Conservation (phyloP, 2,113 vertebrate species). For the Passer montanus region DNA sequence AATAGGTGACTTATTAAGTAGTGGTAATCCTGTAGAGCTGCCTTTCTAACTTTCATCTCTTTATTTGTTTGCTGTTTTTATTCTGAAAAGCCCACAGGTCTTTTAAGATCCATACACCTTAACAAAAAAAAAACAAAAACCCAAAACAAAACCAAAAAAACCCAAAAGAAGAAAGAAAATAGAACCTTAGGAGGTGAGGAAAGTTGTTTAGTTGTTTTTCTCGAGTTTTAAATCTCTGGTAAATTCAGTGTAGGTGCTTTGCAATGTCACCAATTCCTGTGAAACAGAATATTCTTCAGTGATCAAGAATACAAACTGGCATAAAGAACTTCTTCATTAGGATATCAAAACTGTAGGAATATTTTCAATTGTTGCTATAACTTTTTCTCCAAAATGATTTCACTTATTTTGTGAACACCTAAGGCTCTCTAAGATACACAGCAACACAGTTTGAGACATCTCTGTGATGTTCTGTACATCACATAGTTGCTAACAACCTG, state of each 20-base stretch:
- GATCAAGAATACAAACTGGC: background rate
- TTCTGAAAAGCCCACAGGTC: background rate
- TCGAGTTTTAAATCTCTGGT: background rate
- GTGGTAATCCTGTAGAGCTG: background rate
- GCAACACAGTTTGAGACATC: constrained; percentile 66
- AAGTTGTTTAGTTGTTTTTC: background rate
- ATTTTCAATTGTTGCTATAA: constrained; percentile 43
- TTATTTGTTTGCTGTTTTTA: background rate
- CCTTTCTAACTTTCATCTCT: background rate
- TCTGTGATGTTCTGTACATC: constrained; percentile 76
- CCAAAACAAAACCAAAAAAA: background rate
- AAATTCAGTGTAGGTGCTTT: background rate
- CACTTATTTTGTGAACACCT: constrained; percentile 60
- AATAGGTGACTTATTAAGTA: background rate
- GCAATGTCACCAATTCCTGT: constrained; percentile 7
- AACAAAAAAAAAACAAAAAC: background rate
- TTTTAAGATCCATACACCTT: background rate
- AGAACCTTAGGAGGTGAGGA: background rate
- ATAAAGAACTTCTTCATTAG: constrained; percentile 59
- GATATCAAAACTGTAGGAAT: constrained; percentile 48
- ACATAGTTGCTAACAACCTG: constrained; percentile 77
- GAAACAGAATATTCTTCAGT: background rate
- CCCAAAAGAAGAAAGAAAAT: fast-evolving
- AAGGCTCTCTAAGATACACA: constrained; percentile 57
- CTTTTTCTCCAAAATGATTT: constrained; percentile 61